A percentile compares a stretch with the other conserved stretches of the same genome.
Evolutionary conservation across 1,140 invertebrate genomes (phyloP).

Genomic region (Ptiloglossa arizonensis): DNA sequence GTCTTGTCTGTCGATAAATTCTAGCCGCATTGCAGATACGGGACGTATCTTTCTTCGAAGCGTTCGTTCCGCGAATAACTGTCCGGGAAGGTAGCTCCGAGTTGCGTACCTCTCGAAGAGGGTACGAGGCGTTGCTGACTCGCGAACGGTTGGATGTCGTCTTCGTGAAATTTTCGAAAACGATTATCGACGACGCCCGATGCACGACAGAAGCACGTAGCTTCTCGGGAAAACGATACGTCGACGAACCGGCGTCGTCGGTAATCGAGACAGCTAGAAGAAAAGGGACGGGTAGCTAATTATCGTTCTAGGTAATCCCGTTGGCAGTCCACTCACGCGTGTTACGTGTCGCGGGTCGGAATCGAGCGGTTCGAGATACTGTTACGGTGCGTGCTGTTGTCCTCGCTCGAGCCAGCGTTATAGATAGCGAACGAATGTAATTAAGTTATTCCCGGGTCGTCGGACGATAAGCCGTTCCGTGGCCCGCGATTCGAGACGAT

Average conservation of each 20-base stretch:
- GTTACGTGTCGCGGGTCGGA: conserved; percentile 24
- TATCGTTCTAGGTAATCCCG: conserved; percentile 35
- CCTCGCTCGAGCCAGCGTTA: conserved; percentile 1
- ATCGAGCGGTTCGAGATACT: conserved; percentile 6
- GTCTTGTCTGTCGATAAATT: conserved; percentile 41
- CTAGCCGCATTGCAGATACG: conserved; percentile 43
- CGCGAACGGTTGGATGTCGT: too few species aligned
- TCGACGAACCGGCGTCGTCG: too few species aligned
- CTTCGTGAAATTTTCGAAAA: too few species aligned
- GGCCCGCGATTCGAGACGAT: background rate
- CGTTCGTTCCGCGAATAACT: background rate
- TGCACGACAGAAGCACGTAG: too few species aligned
- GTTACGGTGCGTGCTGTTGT: conserved; percentile 5
- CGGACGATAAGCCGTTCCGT: conserved; percentile 23
- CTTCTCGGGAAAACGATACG: too few species aligned
- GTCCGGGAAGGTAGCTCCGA: too few species aligned
- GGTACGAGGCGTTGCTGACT: too few species aligned
- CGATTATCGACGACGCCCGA: too few species aligned
- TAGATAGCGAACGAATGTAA: conserved; percentile 34
- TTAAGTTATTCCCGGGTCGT: conserved; percentile 40
- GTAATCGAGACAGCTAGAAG: conserved; percentile 4
- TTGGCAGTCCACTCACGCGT: conserved; percentile 24
- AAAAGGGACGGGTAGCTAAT: conserved; percentile 13
- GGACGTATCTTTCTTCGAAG: background rate
- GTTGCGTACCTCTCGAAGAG: too few species aligned